These are phyloP conservation scores for Kuschelorhynchus macadamiae DNA, from an alignment of 2,888 invertebrate species.

Conservation along the genomic window DNA sequence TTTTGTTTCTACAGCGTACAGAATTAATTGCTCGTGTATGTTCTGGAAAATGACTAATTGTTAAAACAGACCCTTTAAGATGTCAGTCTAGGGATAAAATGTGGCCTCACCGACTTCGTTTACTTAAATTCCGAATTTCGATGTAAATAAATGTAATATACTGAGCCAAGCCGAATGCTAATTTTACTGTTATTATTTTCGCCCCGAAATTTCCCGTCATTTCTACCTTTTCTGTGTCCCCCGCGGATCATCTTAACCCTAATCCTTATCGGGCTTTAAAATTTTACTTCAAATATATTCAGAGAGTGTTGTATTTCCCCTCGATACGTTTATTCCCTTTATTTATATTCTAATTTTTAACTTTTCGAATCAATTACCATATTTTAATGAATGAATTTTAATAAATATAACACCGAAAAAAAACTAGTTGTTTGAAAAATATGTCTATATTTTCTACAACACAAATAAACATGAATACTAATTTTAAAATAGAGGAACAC, in stretches of 20 bases:
- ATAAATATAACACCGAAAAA: background rate
- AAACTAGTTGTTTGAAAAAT: background rate
- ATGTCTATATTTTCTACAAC: background rate
- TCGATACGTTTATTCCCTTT: background rate
- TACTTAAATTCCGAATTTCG: constrained; percentile 65
- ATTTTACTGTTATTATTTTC: constrained; percentile 55
- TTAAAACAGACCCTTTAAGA: constrained; percentile 18
- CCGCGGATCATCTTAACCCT: constrained; percentile 48
- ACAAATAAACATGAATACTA: background rate
- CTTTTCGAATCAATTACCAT: background rate
- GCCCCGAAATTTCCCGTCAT: constrained; percentile 34
- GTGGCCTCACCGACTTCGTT: constrained; percentile 62
- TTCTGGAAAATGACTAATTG: constrained; percentile 15
- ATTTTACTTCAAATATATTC: constrained; percentile 46
- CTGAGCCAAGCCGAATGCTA: constrained; percentile 60
- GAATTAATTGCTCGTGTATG: constrained; percentile 1
- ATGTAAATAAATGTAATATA: constrained; percentile 63
- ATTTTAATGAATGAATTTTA: no score
- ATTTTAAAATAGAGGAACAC: no score
- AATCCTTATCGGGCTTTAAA: constrained; percentile 48
- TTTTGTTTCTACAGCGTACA: no score
- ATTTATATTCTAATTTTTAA: constrained; percentile 5
- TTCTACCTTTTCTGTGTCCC: constrained; percentile 46
- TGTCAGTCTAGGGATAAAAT: constrained; percentile 62
- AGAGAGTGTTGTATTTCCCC: constrained; percentile 17